Percentiles rank a stretch among this genome's conserved stretches.
These are phyloP conservation scores for Ambastaia sidthimunki DNA, from an alignment of 2,797 vertebrate species.

Conservation along the genomic window DNA sequence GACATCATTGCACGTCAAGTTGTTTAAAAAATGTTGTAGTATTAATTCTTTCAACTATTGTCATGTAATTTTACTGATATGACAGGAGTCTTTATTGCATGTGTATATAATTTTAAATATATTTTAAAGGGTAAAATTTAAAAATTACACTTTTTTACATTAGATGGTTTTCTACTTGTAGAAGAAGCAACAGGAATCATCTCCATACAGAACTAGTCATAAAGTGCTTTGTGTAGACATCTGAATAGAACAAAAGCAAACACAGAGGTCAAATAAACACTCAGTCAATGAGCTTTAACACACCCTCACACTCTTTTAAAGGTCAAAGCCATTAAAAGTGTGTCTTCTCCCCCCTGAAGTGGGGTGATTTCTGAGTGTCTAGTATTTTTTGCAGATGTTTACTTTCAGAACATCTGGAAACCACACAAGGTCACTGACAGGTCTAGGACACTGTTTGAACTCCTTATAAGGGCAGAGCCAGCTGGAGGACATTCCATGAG, in stretches of 20 bases:
- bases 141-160: neutral
- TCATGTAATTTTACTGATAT: no score
- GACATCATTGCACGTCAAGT: no score
- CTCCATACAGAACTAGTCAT: neutral
- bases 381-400: slow-evolving; percentile 71
- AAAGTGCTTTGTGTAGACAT: neutral
- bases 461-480: slow-evolving; percentile 72
- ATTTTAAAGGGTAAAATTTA: no score
- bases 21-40: no score
- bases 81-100: no score
- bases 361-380: slow-evolving; percentile 8
- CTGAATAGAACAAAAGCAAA: neutral
- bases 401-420: slow-evolving; percentile 74
- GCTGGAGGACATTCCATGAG: slow-evolving; percentile 43
- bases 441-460: slow-evolving; percentile 66
- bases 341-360: neutral
- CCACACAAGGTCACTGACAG: slow-evolving; percentile 60
- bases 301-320: neutral
- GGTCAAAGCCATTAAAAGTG: neutral
- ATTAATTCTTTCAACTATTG: no score
- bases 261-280: neutral
- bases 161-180: neutral
- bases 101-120: no score
- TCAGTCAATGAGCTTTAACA: neutral
- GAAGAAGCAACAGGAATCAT: neutral